Base-by-base conservation (phyloP, 2,113 vertebrate genomes). In the Cinclus cinclus region DNA sequence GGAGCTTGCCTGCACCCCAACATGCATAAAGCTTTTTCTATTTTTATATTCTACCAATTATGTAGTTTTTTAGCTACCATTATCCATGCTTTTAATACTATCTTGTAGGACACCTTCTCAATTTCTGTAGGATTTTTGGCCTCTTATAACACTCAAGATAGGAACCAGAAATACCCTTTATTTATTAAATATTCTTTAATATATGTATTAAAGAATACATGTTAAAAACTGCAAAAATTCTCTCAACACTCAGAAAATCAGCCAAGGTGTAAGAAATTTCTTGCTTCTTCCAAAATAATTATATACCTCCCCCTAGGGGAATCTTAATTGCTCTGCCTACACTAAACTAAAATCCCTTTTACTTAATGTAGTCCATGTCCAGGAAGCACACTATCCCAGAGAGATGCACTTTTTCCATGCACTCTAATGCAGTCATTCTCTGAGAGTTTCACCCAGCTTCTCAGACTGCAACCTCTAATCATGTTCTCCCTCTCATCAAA, bases 311-410 rank as follows among this genome's bases (percentile, higher is more conserved):
- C 77, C 33, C 76, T 83, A 69, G 67, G 49, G 89, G 88, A 92
- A 80, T 86, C 39, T 58, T 88, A 93, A 80, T 77, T 88, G 37
- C 59, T 96, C 52, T 96, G 71, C 47, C 60, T 70, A 59, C 37
- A 41, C 85, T 62, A 80, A 94, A 83, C 60, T 90, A 94, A 63
- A 97, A 94, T 86, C 64, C 39, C 52, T 94, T 70, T 74, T 44
- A 79, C 37, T 75, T 79, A 70, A 73, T 85, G 59, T 22, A 73
- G 79, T 55, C 74, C 24, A 10, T 37, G 71, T 47, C 46, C 31
- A 15, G 79, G 64, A 90, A 64, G 39, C 42, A 74, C 42, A 11
- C 16, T n/a, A 27, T 53, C 35, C 60, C 68, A 44, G 63, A 53
- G 79, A 93, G 63, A 90, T 1, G 1, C 27, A 27, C 25, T 35